Base-by-base conservation (phyloP, 2,888 invertebrate species). In the Mythimna pallens region DNA sequence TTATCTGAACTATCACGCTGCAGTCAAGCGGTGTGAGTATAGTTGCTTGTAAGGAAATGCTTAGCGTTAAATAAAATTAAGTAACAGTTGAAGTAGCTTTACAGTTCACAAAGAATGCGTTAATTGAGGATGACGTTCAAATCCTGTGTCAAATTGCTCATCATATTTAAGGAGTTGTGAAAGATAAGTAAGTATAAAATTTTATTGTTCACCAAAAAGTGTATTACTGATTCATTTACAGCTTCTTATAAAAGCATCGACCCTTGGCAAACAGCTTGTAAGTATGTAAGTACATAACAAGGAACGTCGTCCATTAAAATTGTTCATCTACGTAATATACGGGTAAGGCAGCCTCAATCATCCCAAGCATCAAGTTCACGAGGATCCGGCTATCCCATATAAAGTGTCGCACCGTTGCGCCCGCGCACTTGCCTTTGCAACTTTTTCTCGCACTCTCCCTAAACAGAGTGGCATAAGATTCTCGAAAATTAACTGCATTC, bases 401-500 rank as follows among this genome's bases (percentile, higher is more conserved):
- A 83, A 55, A 86, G 84, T 73, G 62, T 61, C 68, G 62, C 64
- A 85, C 87, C 81, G 87, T 81, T 86, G 80, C 66, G 62, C 43
- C 71, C 36, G 77, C 78, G 65, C 80, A 66, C 59, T 72, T 72
- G 81, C 73, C 52, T 59, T 72, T 70, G 61, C 83, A 22, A 76
- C 70, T 89, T 89, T 88, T 89, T 86, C 78, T 80, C 52, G 59
- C 71, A 36, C 72, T 76, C 72, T 83, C 84, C 87, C 87, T 89
- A 89, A 88, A 87, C 76, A 89, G 89, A 65, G 59, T 57, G 52
- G 58, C 73, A 65, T 68, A 67, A 79, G 86, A 84, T 87, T 89
- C 88, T 87, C 81, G 85, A 87, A 89, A 89, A 86, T 87, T 81
- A 89, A 89, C 90, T 82, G 89, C 87, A 83, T 77, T 79, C 71